These are phyloP conservation scores for Numenius arquata DNA, from an alignment of 2,113 vertebrate species.

Conservation along the genomic window DNA sequence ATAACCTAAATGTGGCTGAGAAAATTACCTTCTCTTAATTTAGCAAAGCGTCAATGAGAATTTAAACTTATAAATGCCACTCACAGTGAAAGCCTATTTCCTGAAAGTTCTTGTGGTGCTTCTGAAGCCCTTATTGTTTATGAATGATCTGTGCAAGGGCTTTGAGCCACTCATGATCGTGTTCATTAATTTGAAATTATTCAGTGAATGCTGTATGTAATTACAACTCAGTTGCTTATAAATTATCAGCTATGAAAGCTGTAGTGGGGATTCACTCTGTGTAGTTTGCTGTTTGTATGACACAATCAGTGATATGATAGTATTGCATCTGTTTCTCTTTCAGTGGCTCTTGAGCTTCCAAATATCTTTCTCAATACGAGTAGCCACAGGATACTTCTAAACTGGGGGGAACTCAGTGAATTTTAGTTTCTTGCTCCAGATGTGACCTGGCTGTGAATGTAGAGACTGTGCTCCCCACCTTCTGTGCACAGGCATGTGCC, in stretches of 20 bases:
- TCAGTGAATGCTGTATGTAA: neutral
- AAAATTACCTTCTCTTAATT: neutral
- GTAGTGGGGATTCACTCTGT: neutral
- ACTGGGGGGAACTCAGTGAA: neutral
- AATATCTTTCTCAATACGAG: neutral
- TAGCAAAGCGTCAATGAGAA: neutral
- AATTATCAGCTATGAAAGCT: neutral
- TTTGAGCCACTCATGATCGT: neutral
- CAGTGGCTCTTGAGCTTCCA: neutral
- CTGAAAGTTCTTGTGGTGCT: neutral
- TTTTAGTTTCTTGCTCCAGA: neutral
- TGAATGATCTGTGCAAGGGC: neutral
- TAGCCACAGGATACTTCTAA: neutral
- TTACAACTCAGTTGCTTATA: neutral
- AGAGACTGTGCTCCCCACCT: neutral
- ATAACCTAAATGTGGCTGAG: neutral
- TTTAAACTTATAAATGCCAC: neutral
- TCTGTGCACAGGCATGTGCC: neutral
- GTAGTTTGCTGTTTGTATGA: neutral
- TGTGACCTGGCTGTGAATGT: neutral
- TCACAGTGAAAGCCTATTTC: neutral
- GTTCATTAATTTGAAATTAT: conserved; percentile 26
- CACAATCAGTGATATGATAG: neutral
- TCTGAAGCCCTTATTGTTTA: neutral
- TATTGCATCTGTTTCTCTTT: neutral